phyloP scores from a whole-genome alignment of 2,113 vertebrate species.

The Xyrauchen texanus region DNA sequence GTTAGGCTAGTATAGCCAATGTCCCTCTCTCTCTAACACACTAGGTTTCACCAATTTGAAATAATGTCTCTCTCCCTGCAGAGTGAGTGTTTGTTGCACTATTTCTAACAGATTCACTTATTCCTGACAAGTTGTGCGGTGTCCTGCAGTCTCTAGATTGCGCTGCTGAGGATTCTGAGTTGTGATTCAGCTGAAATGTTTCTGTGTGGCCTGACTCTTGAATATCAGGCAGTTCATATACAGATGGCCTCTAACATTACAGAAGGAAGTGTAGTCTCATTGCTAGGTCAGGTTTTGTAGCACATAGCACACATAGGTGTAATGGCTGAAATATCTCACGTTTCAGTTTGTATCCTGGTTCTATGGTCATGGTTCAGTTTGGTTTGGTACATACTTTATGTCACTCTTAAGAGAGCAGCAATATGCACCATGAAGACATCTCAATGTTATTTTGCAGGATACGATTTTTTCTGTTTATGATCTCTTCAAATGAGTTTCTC shows the following conservation, averaged over 20 bases:
- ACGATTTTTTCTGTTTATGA: too few relatives aligned
- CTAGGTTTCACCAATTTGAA: slow-evolving; percentile 21
- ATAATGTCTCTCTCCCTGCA: slow-evolving; percentile 7
- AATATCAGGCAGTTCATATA: not conserved
- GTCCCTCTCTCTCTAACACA: not conserved
- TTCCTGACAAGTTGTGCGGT: slow-evolving; percentile 24
- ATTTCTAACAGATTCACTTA: slow-evolving; percentile 30
- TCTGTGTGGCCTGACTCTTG: not conserved
- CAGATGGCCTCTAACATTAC: not conserved
- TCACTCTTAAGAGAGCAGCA: too few relatives aligned
- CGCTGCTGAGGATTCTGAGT: slow-evolving; percentile 2
- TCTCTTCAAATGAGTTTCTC: too few relatives aligned
- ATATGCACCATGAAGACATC: too few relatives aligned
- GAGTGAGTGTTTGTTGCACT: slow-evolving; percentile 9
- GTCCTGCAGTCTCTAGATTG: not conserved
- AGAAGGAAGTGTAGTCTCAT: not conserved
- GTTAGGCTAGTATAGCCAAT: slow-evolving; percentile 8
- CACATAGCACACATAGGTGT: too few relatives aligned
- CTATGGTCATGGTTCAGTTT: too few relatives aligned
- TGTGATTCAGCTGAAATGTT: slow-evolving; percentile 4
- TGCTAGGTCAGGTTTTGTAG: too few relatives aligned
- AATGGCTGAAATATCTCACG: too few relatives aligned
- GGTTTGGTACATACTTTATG: too few relatives aligned
- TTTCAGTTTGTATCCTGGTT: too few relatives aligned
- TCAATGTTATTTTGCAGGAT: too few relatives aligned